Evolutionary conservation across 2,113 vertebrate species (phyloP).

Genomic region (Vulpes lagopus): DNA sequence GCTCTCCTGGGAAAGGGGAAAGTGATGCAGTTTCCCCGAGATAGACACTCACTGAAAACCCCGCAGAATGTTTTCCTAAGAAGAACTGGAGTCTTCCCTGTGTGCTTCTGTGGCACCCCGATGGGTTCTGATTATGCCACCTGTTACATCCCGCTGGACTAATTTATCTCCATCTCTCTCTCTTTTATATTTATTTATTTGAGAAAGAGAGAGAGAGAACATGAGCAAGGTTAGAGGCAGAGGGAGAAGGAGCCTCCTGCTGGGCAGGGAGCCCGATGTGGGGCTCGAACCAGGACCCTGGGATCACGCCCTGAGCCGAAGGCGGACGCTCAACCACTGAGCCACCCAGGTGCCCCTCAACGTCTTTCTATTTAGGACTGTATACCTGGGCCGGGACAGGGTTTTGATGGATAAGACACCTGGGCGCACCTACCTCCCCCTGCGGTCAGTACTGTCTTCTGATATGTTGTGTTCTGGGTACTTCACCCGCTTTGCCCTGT

Average conservation of each 20-base stretch:
- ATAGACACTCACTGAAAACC: not conserved
- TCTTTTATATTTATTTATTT: too few species aligned
- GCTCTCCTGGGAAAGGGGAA: not conserved
- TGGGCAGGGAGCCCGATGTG: too few species aligned
- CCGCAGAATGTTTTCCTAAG: not conserved
- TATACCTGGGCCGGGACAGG: not conserved
- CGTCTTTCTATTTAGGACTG: not conserved
- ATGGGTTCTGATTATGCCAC: not conserved
- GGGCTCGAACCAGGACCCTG: too few species aligned
- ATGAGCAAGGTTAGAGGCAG: too few species aligned
- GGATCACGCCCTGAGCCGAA: too few species aligned
- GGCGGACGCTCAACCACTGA: too few species aligned
- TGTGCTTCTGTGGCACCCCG: rapidly evolving
- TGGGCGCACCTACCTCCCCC: not conserved
- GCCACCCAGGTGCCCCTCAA: too few species aligned
- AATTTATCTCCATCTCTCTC: not conserved
- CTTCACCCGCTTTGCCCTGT: not conserved
- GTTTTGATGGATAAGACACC: not conserved
- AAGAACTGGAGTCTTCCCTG: not conserved
- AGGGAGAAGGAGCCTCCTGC: too few species aligned
- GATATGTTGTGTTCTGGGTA: too few species aligned
- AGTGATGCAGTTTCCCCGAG: not conserved
- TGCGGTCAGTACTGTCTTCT: not conserved
- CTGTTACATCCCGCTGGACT: rapidly evolving
- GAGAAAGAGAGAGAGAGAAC: too few species aligned